Evolutionary conservation across 2,113 vertebrate species (phyloP), one percentile per base, ranked within the genome.

Genomic region (Trichomycterus rosablanca): DNA sequence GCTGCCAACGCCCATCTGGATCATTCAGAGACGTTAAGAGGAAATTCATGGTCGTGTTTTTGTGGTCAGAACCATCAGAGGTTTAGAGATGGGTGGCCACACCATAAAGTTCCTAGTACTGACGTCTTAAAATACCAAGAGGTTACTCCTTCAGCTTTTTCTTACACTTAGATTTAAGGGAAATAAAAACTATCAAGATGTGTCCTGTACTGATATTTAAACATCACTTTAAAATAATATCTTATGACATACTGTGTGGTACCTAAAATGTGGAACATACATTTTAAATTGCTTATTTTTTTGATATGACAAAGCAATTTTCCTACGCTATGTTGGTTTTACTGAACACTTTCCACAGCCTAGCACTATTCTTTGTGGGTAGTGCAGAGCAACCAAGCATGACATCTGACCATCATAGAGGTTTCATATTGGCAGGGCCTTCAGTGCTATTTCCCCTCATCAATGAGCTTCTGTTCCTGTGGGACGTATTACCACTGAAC

Each of bases 381-480:
- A 62, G 68, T 32, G 65, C 59, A 64, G 37, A 9, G 1, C 43
- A 72, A 15, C 64, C 28, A 32, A 72, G 63, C 71, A 67, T 65
- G 55, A 72, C 62, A 66, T 60, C 55, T 54, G 63, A 58, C 37
- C 40, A 72, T 73, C 37, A 60, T 24, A 58, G 59, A 74, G 15
- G 71, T 73, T 72, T 72, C 10, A 67, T 53, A 26, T 58, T 63
- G 55, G 49, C 26, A 10, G 10, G 42, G 23, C 10, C 48, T 57
- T 8, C 20, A 18, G 24, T 60, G 35, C 50, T 26, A 26, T 67
- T 70, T 55, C 66, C 67, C 68, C 64, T 66, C 66, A 40, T 67
- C 70, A 65, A 30, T 45, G 23, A 61, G 22, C 9, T 39, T 51
- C 55, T 60, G 22, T 53, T 74, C 68, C 53, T 59, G 58, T 67